Percentiles rank a stretch among this genome's conserved stretches.
phyloP scores from a whole-genome alignment of 2,888 invertebrate species.

The Agonopterix heracliana region DNA sequence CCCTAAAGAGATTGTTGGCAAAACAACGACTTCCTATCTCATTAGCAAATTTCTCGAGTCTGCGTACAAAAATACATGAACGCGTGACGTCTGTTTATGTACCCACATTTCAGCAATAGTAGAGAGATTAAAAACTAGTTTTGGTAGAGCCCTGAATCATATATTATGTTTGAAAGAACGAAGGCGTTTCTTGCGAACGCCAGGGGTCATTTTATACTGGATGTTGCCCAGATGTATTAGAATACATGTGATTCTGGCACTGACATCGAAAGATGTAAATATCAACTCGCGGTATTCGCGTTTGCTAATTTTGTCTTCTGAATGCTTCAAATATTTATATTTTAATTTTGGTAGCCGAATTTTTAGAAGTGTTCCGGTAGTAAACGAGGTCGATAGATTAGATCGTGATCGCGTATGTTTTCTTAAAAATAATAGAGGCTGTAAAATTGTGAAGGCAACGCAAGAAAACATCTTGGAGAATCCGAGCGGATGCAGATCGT shows the following conservation, averaged over 20 bases:
- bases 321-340: too few relatives aligned
- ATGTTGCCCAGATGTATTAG: conserved; percentile 2
- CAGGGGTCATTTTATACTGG: not conserved
- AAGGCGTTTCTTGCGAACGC: not conserved
- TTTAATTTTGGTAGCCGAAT: too few relatives aligned
- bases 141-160: not conserved
- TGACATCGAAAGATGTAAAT: conserved; percentile 16
- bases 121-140: not conserved
- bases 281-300: conserved; percentile 15
- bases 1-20: too few relatives aligned
- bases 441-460: too few relatives aligned
- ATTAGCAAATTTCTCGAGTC: conserved; percentile 1
- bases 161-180: too few relatives aligned
- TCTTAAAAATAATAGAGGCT: too few relatives aligned
- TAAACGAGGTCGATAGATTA: too few relatives aligned
- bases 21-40: conserved; percentile 2
- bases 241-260: conserved; percentile 17
- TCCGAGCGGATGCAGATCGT: too few relatives aligned
- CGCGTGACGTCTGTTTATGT: conserved; percentile 9
- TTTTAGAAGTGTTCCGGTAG: too few relatives aligned
- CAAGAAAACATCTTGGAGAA: too few relatives aligned
- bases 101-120: conserved; percentile 12
- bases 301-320: conserved; percentile 16
- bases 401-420: too few relatives aligned
- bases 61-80: not conserved